Evolutionary conservation across 2,113 vertebrate species (phyloP).

Genomic region (Chinchilla lanigera): DNA sequence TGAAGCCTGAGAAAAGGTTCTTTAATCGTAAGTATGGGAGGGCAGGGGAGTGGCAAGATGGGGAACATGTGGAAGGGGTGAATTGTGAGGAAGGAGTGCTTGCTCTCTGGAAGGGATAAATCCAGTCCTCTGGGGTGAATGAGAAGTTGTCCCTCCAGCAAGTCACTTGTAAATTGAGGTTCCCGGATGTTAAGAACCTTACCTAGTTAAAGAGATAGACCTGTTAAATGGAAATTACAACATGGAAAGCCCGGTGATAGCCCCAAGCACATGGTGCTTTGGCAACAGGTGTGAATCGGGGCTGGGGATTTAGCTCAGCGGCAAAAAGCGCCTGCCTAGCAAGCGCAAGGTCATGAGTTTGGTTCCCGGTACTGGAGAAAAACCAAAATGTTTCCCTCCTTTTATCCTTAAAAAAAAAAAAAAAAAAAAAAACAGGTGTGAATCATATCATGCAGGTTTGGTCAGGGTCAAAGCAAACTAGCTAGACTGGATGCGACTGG

Average conservation of each 20-base stretch:
- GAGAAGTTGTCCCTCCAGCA: no score
- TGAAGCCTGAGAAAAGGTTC: background rate
- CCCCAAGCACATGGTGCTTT: background rate
- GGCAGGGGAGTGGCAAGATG: background rate
- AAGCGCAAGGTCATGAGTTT: no score
- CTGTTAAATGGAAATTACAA: background rate
- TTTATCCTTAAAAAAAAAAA: no score
- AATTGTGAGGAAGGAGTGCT: background rate
- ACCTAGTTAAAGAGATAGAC: background rate
- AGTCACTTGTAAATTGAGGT: background rate
- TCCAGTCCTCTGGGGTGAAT: background rate
- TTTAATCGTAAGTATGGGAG: background rate
- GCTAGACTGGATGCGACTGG: background rate
- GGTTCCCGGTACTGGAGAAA: no score
- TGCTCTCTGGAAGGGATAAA: background rate
- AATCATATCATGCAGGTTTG: background rate
- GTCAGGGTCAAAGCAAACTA: background rate
- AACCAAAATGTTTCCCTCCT: no score
- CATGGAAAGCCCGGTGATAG: background rate
- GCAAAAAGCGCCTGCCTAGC: no score
- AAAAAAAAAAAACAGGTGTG: no score
- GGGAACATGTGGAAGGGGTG: background rate
- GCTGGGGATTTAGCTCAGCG: no score
- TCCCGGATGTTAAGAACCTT: background rate
- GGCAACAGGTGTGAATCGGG: no score